Evolutionary conservation across 2,797 vertebrate genomes (phyloP).

Genomic region (Poliocrania exsul): DNA sequence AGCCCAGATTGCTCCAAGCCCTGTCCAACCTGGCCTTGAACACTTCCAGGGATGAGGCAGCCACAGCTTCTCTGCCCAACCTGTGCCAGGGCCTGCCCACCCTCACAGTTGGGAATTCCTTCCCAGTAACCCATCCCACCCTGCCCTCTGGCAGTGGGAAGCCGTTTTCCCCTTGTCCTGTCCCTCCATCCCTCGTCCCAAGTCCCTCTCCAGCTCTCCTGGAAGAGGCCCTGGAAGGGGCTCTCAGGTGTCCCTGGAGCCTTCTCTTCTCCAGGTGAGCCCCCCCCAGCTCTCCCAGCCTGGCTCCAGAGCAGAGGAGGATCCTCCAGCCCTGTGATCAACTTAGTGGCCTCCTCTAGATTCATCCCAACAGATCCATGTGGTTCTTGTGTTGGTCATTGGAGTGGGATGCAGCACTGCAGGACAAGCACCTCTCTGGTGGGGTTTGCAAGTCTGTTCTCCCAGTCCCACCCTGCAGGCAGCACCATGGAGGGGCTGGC

Average conservation of each 20-base stretch:
- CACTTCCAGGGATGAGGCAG: background rate
- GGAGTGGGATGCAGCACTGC: fast-evolving
- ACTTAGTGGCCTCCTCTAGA: background rate
- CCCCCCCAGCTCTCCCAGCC: background rate
- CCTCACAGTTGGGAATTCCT: background rate
- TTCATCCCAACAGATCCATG: background rate
- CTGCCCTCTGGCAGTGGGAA: background rate
- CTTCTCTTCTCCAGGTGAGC: background rate
- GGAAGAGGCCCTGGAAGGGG: fast-evolving
- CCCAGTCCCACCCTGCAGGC: background rate
- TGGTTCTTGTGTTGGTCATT: background rate
- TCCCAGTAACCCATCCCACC: fast-evolving
- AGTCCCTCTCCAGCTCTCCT: background rate
- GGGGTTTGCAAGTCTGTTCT: background rate
- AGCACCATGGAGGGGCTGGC: fast-evolving
- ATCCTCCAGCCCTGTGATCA: background rate
- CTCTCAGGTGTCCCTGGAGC: background rate
- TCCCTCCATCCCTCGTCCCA: fast-evolving
- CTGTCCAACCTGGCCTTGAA: fast-evolving
- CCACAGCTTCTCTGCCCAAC: background rate
- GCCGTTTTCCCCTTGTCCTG: background rate
- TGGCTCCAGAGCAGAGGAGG: background rate
- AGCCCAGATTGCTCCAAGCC: background rate
- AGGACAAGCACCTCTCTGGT: fast-evolving
- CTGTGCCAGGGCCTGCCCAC: background rate